phyloP scores from a whole-genome alignment of 2,113 vertebrate species.

The Shinisaurus crocodilurus region DNA sequence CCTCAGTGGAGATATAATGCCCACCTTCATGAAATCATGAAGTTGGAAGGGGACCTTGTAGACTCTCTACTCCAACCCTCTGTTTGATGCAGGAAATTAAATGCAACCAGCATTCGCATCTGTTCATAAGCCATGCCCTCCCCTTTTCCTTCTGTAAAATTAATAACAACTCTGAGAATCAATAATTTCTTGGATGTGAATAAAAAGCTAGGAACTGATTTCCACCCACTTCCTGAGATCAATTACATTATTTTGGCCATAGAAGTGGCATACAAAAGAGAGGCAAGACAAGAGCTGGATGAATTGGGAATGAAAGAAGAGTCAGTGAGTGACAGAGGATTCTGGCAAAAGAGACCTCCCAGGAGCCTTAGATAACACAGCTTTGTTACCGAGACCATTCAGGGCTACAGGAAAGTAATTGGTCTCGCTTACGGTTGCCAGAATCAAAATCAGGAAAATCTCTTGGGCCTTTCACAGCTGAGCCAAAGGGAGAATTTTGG shows the following conservation, averaged over 20 bases:
- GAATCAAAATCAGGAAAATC: background rate
- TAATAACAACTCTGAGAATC: background rate
- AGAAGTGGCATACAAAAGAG: background rate
- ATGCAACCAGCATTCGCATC: background rate
- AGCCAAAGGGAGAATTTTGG: background rate
- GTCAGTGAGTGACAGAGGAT: background rate
- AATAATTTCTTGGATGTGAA: background rate
- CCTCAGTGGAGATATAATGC: background rate
- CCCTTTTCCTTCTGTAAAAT: background rate
- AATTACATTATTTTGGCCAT: accelerated
- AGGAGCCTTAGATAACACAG: background rate
- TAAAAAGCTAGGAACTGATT: background rate
- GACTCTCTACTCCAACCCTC: background rate
- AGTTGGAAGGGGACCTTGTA: background rate
- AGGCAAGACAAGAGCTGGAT: background rate
- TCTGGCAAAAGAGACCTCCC: background rate
- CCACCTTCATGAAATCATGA: background rate
- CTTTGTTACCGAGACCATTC: conserved; percentile 9
- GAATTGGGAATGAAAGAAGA: background rate
- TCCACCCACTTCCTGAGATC: accelerated
- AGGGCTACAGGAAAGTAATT: background rate
- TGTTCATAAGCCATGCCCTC: background rate
- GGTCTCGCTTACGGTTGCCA: conserved; percentile 3
- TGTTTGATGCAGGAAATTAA: background rate
- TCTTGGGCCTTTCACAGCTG: background rate